Evolutionary conservation across 1,140 invertebrate species (phyloP).

Genomic region (Drosophila tristis): DNA sequence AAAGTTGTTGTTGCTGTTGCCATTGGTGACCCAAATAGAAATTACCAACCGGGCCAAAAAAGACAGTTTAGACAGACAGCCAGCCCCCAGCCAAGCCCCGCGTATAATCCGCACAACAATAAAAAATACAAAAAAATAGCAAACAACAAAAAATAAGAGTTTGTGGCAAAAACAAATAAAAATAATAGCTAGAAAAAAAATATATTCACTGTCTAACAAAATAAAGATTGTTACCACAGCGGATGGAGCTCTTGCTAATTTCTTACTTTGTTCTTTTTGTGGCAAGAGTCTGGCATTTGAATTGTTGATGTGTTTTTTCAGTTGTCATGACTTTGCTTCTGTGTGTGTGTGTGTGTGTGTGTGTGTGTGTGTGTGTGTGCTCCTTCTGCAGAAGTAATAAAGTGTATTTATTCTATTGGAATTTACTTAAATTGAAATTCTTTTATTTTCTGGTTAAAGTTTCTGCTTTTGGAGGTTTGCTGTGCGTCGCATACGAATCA

Average conservation of each 20-base stretch:
- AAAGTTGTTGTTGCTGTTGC: slow-evolving; percentile 55
- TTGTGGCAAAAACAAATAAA: slow-evolving; percentile 1
- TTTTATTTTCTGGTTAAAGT: slow-evolving; percentile 7
- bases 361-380: too few species aligned
- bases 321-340: too few species aligned
- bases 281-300: too few species aligned
- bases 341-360: too few species aligned
- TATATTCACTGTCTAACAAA: not conserved
- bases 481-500: slow-evolving; percentile 24
- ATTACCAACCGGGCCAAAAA: slow-evolving; percentile 54
- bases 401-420: too few species aligned
- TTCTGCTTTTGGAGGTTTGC: not conserved
- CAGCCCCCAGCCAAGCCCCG: slow-evolving; percentile 34
- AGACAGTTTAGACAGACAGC: slow-evolving; percentile 29
- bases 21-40: slow-evolving; percentile 67
- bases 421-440: slow-evolving; percentile 13
- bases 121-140: slow-evolving; percentile 4
- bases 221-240: not conserved
- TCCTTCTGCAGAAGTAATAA: too few species aligned
- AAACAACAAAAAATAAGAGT: slow-evolving; percentile 1
- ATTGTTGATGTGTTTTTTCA: too few species aligned
- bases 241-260: too few species aligned
- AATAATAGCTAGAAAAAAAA: not conserved
- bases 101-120: slow-evolving; percentile 57
- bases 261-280: too few species aligned